These are phyloP conservation scores for Phylloscopus trochiloides DNA, from an alignment of 2,113 vertebrate species.

Conservation along the genomic window DNA sequence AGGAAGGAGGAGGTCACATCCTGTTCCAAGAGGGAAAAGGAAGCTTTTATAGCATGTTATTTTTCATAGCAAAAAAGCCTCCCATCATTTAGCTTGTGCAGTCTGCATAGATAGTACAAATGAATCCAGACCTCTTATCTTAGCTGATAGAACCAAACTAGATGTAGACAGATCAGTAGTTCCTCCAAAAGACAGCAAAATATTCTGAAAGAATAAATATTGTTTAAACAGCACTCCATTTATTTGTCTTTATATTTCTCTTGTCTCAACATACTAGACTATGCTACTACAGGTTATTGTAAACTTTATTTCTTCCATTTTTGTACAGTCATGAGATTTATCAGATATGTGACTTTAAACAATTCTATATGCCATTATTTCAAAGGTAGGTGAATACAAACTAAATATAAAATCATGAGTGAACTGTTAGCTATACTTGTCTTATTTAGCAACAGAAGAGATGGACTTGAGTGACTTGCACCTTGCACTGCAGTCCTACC, in stretches of 20 bases:
- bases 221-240: not conserved
- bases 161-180: not conserved
- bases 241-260: not conserved
- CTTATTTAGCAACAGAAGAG: not conserved
- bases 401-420: not conserved
- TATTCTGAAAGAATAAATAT: not conserved
- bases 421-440: not conserved
- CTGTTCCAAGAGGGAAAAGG: conserved; percentile 4
- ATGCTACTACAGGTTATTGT: not conserved
- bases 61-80: not conserved
- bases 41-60: not conserved
- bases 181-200: not conserved
- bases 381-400: not conserved
- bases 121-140: not conserved
- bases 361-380: not conserved
- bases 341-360: not conserved
- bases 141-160: not conserved
- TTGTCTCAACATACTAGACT: not conserved
- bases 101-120: not conserved
- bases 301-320: not conserved
- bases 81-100: not conserved
- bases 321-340: not conserved
- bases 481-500: not conserved
- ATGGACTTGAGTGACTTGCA: not conserved
- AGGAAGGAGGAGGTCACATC: conserved; percentile 17